Base-by-base conservation (phyloP, 2,113 vertebrate genomes). In the Oncorhynchus mykiss region DNA sequence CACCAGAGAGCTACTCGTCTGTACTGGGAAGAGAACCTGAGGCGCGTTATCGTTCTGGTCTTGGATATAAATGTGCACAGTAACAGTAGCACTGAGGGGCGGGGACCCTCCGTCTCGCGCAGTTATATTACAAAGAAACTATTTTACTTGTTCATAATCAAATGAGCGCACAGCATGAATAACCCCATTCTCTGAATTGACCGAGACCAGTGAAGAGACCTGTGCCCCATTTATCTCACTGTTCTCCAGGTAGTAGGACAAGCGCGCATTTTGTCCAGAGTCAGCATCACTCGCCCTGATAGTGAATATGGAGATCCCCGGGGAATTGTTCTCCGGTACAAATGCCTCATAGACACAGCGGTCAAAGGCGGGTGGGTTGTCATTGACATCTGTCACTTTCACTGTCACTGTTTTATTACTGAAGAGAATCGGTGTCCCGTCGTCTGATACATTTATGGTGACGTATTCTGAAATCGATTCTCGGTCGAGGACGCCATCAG, bases 11-110 rank as follows among this genome's bases (percentile, higher is more conserved):
- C 72, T 51, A 31, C 51, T 45, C 29, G 72, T 75, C 29, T 78
- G 80, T 49, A 82, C 76, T 27, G 76, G 72, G 49, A 71, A 79
- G 39, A 79, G 77, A 24, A 79, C 72, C 72, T 71, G 77, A 65
- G 77, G 77, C 3, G 71, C 57, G 67, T 79, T 79, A 16, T 68
- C 66, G 5, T 68, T 68, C 66, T 68, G 27, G 29, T 39, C 66
- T 7, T 20, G 18, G 5, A 68, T 68, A 16, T 16, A 34, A 34
- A 68, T 20, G 5, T 8, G 14, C 3, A 68, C 12, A 9, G 66
- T 68, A 18, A 20, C 8, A 34, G 14, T 39, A 14, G 3, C 18
- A 29, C 66, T 68, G 13, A 68, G 5, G 27, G 66, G 66, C 3
- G 66, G 66, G 6, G 66, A 67, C 13, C 31, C 31, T 34, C 31